Evolutionary conservation across 2,888 invertebrate genomes (phyloP).

Genomic region (Linyphia triangularis): DNA sequence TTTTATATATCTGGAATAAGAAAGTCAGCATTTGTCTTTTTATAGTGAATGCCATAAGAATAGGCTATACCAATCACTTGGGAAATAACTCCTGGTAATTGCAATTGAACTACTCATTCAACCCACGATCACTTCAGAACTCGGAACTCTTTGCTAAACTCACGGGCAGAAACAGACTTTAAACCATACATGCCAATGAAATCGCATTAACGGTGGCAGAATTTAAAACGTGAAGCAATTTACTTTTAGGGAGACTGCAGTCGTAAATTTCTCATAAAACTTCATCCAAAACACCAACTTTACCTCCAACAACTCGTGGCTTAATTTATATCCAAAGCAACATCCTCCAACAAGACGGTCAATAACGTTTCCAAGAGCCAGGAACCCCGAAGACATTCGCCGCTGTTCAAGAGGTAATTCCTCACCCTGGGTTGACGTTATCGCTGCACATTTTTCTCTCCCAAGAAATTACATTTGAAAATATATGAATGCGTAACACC

Average conservation of each 20-base stretch:
- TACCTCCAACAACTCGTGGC: neutral
- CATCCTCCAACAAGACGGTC: constrained; percentile 1
- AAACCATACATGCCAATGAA: neutral
- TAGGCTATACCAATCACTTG: neutral
- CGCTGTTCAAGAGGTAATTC: constrained; percentile 10
- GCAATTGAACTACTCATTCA: neutral
- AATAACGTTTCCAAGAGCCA: constrained; percentile 17
- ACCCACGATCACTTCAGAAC: neutral
- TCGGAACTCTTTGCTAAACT: neutral
- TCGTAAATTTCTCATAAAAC: constrained; percentile 32
- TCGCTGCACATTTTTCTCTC: constrained; percentile 59
- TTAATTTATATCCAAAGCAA: constrained; percentile 27
- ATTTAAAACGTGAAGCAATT: constrained; percentile 9
- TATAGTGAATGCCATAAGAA: too few relatives aligned
- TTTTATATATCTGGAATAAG: too few relatives aligned
- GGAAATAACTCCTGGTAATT: neutral
- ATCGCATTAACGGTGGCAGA: neutral
- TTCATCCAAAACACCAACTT: neutral
- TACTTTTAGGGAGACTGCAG: constrained; percentile 8
- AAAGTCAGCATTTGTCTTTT: too few relatives aligned
- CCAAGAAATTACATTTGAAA: constrained; percentile 46
- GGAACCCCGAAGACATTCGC: neutral
- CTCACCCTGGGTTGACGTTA: constrained; percentile 50
- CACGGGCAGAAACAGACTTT: too few relatives aligned
- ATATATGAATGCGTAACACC: constrained; percentile 28